Evolutionary conservation across 2,113 vertebrate species (phyloP), one percentile per base, ranked within the genome.

Genomic region (Sinocyclocheilus grahami): DNA sequence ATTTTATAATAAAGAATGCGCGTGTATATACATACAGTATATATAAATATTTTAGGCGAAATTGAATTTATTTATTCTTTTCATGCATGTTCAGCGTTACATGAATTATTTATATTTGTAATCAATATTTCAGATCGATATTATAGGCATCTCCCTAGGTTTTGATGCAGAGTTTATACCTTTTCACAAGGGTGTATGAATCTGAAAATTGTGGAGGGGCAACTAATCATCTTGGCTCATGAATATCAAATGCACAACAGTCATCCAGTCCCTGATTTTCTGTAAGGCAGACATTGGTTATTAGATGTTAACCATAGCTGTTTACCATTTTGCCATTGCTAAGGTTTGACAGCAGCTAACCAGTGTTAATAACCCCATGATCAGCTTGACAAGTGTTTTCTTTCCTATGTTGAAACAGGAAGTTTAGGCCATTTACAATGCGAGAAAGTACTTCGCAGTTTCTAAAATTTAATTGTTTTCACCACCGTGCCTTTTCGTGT

Each of bases 401-500:
- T n/a, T 62, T 62, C 58, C 3, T n/a, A 5, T n/a, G 58, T 30
- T 67, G 24, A 67, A 67, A 27, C 13, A 30, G 14, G 1, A 12
- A 5, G 24, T 30, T 30, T 30, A 67, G 1, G 13, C 63, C 13
- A 30, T 13, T 27, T 65, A 27, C n/a, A 11, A 24, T 24, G 62
- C 9, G 22, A 63, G 6, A 60, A 22, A 62, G 58, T 62, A n/a
- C 58, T 13, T 27, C 1, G 24, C 13, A 4, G 16, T 30, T 27
- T 30, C 24, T 30, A 6, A 67, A 67, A 67, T 42, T 71, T 14
- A 84, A 22, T 63, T 84, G 53, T 7, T 85, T 84, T 9, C 51
- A 86, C 16, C 87, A 90, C 5, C 53, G 24, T 42, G 65, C 22
- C n/a, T 76, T 76, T 75, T 72, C 63, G 2, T 67, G 24, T 42